These are phyloP conservation scores for Pocillopora meandrina DNA, from an alignment of 92 coral and sea anemone genomes.

Conservation along the genomic window DNA sequence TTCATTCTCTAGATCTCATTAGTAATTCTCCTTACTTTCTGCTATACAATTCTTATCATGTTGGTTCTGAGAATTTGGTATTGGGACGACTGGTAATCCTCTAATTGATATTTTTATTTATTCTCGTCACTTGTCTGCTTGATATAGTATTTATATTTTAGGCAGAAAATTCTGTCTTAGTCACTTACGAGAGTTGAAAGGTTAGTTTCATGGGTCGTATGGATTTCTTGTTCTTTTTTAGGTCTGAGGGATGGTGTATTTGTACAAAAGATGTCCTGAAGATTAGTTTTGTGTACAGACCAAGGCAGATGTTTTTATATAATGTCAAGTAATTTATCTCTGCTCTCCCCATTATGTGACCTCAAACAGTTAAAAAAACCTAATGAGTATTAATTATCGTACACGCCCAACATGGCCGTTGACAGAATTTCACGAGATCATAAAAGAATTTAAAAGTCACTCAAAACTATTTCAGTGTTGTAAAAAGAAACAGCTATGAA, in stretches of 20 bases:
- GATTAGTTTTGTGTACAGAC: slow-evolving; percentile 50
- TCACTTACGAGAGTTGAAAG: no score
- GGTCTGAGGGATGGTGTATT: slow-evolving; percentile 20
- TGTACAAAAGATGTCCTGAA: slow-evolving; percentile 49
- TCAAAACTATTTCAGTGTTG: slow-evolving; percentile 21
- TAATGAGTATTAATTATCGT: slow-evolving; percentile 1
- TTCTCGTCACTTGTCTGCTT: no score
- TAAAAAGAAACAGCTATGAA: slow-evolving; percentile 16
- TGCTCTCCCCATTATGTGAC: slow-evolving; percentile 14
- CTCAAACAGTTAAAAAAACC: background rate
- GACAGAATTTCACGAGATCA: background rate
- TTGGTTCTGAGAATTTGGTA: no score
- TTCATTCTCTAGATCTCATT: no score
- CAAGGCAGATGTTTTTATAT: slow-evolving; percentile 41
- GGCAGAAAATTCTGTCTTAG: no score
- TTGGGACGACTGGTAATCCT: no score
- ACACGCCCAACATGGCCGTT: background rate
- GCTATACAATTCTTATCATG: no score
- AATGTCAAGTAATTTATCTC: slow-evolving; percentile 33
- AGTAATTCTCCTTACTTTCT: no score
- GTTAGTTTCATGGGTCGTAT: no score
- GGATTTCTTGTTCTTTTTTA: background rate
- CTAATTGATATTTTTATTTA: no score
- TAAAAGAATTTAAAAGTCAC: background rate
- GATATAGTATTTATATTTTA: no score